Evolutionary conservation across 2,113 vertebrate genomes (phyloP).

Genomic region (Chitala chitala): DNA sequence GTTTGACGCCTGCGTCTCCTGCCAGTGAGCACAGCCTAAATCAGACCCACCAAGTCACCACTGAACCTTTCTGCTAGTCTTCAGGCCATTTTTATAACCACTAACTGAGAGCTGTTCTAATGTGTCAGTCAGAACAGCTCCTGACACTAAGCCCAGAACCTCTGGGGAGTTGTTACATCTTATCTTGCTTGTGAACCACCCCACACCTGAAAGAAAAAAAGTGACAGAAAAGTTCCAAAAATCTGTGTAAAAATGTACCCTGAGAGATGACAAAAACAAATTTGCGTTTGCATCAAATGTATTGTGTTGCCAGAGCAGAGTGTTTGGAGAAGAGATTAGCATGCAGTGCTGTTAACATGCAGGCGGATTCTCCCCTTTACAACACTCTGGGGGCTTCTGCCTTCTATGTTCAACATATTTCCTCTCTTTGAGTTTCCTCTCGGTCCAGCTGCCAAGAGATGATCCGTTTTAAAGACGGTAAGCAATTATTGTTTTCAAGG

Average conservation of each 20-base stretch:
- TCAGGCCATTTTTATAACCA: background rate
- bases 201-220: background rate
- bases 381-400: constrained; percentile 2
- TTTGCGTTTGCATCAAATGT: background rate
- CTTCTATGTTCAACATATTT: constrained; percentile 11
- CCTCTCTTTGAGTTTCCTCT: constrained; percentile 8
- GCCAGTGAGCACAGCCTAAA: background rate
- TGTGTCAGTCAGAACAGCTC: background rate
- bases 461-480: constrained; percentile 12
- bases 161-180: background rate
- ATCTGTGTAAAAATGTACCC: background rate
- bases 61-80: background rate
- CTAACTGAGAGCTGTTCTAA: background rate
- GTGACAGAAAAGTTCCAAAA: background rate
- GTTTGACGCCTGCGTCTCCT: background rate
- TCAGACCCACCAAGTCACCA: background rate
- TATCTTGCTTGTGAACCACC: background rate
- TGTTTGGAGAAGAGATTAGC: background rate
- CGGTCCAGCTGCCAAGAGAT: constrained; percentile 17
- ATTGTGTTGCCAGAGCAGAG: background rate
- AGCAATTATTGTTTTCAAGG: background rate
- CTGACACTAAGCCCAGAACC: background rate
- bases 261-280: background rate
- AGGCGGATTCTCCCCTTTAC: background rate
- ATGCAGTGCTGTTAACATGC: background rate